Conservation (phyloP, 2,888 invertebrate species). For the Tridacna crocea region DNA sequence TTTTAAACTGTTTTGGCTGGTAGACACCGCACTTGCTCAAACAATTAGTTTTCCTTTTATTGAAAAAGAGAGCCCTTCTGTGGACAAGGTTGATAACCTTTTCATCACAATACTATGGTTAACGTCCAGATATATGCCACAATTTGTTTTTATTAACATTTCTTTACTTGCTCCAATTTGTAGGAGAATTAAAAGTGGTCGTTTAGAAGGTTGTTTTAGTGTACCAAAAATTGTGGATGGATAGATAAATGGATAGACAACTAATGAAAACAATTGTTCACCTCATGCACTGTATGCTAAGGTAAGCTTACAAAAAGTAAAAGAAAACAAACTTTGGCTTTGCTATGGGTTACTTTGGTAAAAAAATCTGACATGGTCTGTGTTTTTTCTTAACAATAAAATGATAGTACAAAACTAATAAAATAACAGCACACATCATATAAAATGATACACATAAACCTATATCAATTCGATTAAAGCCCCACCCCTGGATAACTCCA, state of each 20-base stretch:
- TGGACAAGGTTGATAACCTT: too few species aligned
- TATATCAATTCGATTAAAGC: constrained; percentile 75
- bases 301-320: background rate
- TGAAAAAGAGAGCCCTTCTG: too few species aligned
- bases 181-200: too few species aligned
- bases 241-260: background rate
- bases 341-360: constrained; percentile 7
- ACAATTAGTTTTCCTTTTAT: too few species aligned
- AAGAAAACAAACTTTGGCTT: background rate
- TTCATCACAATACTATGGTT: too few species aligned
- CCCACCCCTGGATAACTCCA: constrained; percentile 49
- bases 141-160: too few species aligned
- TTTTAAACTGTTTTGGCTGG: too few species aligned
- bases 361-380: constrained; percentile 45
- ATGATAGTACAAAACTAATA: constrained; percentile 79
- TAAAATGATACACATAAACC: constrained; percentile 81
- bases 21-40: too few species aligned
- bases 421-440: constrained; percentile 73
- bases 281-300: background rate
- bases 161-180: too few species aligned
- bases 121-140: too few species aligned
- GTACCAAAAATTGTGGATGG: background rate
- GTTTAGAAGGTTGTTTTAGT: too few species aligned
- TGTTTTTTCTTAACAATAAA: constrained; percentile 73
- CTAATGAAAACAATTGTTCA: background rate